Conservation (phyloP, 1,140 invertebrate genomes). For the Macrostomum lignano region DNA sequence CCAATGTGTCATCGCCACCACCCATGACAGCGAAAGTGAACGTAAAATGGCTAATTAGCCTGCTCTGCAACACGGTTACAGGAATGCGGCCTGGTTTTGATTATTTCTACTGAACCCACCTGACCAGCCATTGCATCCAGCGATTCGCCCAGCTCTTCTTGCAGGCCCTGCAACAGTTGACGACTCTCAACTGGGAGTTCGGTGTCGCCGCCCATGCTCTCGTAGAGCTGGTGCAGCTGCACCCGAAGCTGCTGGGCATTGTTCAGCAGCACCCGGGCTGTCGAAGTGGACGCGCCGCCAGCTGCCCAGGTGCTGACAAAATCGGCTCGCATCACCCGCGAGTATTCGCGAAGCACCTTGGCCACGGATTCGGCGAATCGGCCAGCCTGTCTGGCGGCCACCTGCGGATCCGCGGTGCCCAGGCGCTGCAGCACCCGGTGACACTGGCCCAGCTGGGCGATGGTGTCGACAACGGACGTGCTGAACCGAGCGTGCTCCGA, state of each 20-base stretch:
- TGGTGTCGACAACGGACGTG: conserved; percentile 97
- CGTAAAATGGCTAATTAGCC: too few species aligned
- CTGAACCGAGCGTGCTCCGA: conserved; percentile 94
- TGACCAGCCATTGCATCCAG: too few species aligned
- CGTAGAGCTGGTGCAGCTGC: conserved; percentile 94
- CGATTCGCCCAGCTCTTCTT: too few species aligned
- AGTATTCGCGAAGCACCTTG: conserved; percentile 84
- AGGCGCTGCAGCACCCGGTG: conserved; percentile 95
- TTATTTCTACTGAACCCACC: too few species aligned
- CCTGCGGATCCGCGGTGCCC: conserved; percentile 70
- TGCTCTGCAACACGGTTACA: too few species aligned
- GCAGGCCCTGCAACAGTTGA: too few species aligned
- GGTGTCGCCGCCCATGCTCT: too few species aligned
- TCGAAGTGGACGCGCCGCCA: conserved; percentile 29
- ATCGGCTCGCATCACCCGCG: conserved; percentile 83
- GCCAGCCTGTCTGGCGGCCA: conserved; percentile 90
- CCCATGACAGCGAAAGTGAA: too few species aligned
- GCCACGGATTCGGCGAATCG: conserved; percentile 88
- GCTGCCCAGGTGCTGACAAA: conserved; percentile 35
- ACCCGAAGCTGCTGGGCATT: conserved; percentile 95
- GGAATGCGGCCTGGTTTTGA: too few species aligned
- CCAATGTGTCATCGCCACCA: too few species aligned
- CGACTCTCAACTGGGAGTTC: too few species aligned
- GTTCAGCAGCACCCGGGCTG: conserved; percentile 97
- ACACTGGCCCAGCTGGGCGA: conserved; percentile 94